Evolutionary conservation across 2,797 vertebrate genomes (phyloP).

Genomic region (Sebastes oblongus): DNA sequence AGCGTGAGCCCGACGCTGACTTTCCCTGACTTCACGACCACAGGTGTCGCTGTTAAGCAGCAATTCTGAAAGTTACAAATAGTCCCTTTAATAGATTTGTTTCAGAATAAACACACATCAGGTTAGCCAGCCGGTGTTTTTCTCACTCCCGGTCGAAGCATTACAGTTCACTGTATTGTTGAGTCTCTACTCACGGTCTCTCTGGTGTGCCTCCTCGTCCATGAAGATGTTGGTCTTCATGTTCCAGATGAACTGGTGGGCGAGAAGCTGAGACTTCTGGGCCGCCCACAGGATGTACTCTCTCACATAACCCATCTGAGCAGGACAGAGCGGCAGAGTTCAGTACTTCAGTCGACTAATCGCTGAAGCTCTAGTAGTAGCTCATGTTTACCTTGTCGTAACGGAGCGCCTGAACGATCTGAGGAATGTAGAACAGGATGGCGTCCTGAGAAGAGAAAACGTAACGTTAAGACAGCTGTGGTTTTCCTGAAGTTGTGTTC

Average conservation of each 20-base stretch:
- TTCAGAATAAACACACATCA: not conserved
- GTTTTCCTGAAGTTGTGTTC: not conserved
- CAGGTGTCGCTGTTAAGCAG: too few species aligned
- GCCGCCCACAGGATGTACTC: constrained; percentile 99
- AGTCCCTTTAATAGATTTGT: not conserved
- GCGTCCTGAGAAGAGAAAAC: constrained; percentile 84
- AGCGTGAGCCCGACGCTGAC: too few species aligned
- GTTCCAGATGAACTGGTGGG: constrained; percentile 99
- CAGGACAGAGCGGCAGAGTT: not conserved
- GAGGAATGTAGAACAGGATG: constrained; percentile 98
- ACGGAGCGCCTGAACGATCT: constrained; percentile 96
- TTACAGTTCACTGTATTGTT: too few species aligned
- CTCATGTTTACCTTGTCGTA: constrained; percentile 91
- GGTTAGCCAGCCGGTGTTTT: not conserved
- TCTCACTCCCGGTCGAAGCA: not conserved
- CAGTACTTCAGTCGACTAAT: not conserved
- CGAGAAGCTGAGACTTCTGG: constrained; percentile 94
- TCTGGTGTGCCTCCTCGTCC: constrained; percentile 95
- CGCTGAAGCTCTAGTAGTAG: not conserved
- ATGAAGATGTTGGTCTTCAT: constrained; percentile 98
- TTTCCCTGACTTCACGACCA: too few species aligned
- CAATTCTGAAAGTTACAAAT: too few species aligned
- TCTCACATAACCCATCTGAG: constrained; percentile 96
- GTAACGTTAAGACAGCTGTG: not conserved
- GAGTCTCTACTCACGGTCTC: constrained; percentile 88